These are phyloP conservation scores for Pitta sordida DNA, from an alignment of 2,113 vertebrate species.

Conservation along the genomic window DNA sequence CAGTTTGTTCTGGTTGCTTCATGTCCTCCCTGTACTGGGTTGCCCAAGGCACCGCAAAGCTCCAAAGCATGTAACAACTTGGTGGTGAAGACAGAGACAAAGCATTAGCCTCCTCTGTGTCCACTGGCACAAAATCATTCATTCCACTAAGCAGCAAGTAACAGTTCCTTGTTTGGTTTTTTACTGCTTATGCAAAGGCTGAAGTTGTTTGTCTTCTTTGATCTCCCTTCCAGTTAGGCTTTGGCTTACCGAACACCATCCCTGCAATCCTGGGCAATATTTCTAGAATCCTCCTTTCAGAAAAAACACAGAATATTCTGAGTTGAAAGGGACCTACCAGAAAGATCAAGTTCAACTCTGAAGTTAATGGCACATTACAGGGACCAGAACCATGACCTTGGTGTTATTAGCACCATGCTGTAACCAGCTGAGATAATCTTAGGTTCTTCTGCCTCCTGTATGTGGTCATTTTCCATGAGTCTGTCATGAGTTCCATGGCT, in stretches of 20 bases:
- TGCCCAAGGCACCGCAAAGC: neutral
- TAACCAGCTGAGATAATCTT: neutral
- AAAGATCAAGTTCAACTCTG: neutral
- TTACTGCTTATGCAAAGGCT: neutral
- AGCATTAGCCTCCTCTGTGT: neutral
- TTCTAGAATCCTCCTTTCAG: neutral
- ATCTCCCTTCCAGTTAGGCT: neutral
- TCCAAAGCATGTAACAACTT: neutral
- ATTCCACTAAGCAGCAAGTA: neutral
- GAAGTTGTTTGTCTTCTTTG: neutral
- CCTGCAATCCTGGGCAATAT: accelerated
- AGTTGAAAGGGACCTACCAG: neutral
- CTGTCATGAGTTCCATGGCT: neutral
- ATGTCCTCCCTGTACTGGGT: neutral
- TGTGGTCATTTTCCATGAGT: neutral
- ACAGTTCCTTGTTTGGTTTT: neutral
- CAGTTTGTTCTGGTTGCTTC: neutral
- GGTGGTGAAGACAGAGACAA: neutral
- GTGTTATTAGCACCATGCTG: neutral
- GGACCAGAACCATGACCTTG: neutral
- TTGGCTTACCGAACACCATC: neutral
- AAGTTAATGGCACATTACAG: neutral
- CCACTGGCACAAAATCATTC: neutral
- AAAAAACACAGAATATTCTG: neutral
- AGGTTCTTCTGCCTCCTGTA: neutral